Evolutionary conservation across 2,888 invertebrate genomes (phyloP).

Genomic region (Calliphora vomitoria): DNA sequence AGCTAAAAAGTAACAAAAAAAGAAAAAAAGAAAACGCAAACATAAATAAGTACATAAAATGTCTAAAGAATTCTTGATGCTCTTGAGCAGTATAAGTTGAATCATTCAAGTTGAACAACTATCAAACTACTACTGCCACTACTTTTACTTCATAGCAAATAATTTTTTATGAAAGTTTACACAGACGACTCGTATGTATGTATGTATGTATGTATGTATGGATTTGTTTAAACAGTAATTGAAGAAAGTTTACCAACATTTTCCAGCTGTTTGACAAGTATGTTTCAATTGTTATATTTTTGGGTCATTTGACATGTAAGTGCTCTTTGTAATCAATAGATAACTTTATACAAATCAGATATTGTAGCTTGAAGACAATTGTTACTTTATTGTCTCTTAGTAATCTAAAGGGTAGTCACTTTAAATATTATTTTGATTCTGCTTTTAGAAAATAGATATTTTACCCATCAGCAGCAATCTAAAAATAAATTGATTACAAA

Average conservation of each 20-base stretch:
- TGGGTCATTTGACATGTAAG: too few species aligned
- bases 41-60: constrained; percentile 31
- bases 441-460: too few species aligned
- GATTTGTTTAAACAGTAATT: not conserved
- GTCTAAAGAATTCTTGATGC: constrained; percentile 64
- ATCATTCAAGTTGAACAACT: constrained; percentile 67
- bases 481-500: too few species aligned
- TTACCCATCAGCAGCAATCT: too few species aligned
- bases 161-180: constrained; percentile 30
- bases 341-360: too few species aligned
- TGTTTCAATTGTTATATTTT: too few species aligned
- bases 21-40: not conserved
- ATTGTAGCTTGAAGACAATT: too few species aligned
- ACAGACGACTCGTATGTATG: constrained; percentile 4
- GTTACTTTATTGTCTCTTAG: too few species aligned
- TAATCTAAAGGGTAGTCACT: too few species aligned
- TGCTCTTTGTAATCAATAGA: too few species aligned
- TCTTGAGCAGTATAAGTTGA: constrained; percentile 61
- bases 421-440: too few species aligned
- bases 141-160: constrained; percentile 26
- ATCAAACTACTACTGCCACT: constrained; percentile 49
- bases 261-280: too few species aligned
- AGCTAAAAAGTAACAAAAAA: not conserved
- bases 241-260: not conserved
- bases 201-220: not conserved